These are phyloP conservation scores for Dromius quadrimaculatus DNA, from an alignment of 2,888 invertebrate genomes.

Conservation along the genomic window DNA sequence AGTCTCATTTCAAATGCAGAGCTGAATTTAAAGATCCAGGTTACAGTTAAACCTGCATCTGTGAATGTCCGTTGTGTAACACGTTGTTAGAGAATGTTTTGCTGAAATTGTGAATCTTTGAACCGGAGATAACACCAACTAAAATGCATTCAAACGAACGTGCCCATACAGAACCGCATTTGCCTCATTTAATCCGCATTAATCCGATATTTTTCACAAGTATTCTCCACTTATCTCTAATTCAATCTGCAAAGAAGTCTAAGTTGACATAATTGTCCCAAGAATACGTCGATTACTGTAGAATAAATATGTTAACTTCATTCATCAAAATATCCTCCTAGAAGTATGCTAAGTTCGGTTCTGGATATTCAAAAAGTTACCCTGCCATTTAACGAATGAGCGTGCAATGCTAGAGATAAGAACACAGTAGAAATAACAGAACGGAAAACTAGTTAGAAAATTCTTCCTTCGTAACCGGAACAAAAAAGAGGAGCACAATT, in stretches of 20 bases:
- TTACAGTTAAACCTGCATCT: neutral
- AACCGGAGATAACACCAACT: slow-evolving; percentile 17
- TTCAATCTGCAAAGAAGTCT: too few species aligned
- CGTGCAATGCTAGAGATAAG: slow-evolving; percentile 31
- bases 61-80: slow-evolving; percentile 13
- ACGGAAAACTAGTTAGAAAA: slow-evolving; percentile 36
- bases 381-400: slow-evolving; percentile 17
- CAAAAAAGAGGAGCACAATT: slow-evolving; percentile 53
- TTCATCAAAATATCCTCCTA: too few species aligned
- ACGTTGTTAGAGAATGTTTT: slow-evolving; percentile 29
- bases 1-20: slow-evolving; percentile 13
- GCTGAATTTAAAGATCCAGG: slow-evolving; percentile 7
- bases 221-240: too few species aligned
- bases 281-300: too few species aligned
- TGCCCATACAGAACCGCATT: slow-evolving; percentile 11
- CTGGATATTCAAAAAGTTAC: slow-evolving; percentile 23
- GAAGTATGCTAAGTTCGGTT: slow-evolving; percentile 7
- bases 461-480: slow-evolving; percentile 12
- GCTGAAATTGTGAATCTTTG: slow-evolving; percentile 34
- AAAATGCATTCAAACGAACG: slow-evolving; percentile 8
- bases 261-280: too few species aligned
- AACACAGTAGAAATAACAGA: slow-evolving; percentile 33
- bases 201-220: too few species aligned
- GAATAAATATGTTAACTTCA: too few species aligned
- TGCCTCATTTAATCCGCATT: neutral